Evolutionary conservation across 2,113 vertebrate species (phyloP).

Genomic region (Ellobius talpinus): DNA sequence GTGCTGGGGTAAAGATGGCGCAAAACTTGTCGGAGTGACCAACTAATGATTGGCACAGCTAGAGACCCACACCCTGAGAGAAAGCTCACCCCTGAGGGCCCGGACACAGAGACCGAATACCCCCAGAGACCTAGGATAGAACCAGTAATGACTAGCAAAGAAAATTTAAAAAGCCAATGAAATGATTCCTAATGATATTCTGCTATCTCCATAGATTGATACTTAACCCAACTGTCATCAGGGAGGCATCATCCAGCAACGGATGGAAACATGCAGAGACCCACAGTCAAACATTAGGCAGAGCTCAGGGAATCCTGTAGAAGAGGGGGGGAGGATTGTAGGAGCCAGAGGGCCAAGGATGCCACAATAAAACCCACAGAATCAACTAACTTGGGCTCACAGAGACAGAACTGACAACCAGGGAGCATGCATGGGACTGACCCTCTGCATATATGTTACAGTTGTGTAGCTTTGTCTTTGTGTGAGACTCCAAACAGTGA

Average conservation of each 20-base stretch:
- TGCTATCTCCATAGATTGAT: not conserved
- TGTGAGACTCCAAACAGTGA: not conserved
- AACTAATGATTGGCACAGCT: not conserved
- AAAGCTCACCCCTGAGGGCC: not conserved
- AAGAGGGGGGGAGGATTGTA: not conserved
- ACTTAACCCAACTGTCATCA: not conserved
- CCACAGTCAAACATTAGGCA: not conserved
- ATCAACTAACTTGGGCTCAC: not conserved
- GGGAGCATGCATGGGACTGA: not conserved
- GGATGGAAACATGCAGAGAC: not conserved
- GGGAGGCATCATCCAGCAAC: not conserved
- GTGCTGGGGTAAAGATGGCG: not conserved
- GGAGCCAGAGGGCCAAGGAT: not conserved
- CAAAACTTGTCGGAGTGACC: not conserved
- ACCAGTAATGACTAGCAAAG: not conserved
- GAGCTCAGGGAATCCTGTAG: not conserved
- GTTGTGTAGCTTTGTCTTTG: not conserved
- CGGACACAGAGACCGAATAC: not conserved
- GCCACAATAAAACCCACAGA: not conserved
- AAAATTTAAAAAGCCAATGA: not conserved
- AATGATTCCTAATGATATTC: not conserved
- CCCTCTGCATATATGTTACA: not conserved
- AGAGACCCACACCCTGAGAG: not conserved
- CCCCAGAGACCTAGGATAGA: not conserved
- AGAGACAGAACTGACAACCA: not conserved